Base-by-base conservation (phyloP, 2,888 invertebrate species). In the Sepioteuthis lessoniana region DNA sequence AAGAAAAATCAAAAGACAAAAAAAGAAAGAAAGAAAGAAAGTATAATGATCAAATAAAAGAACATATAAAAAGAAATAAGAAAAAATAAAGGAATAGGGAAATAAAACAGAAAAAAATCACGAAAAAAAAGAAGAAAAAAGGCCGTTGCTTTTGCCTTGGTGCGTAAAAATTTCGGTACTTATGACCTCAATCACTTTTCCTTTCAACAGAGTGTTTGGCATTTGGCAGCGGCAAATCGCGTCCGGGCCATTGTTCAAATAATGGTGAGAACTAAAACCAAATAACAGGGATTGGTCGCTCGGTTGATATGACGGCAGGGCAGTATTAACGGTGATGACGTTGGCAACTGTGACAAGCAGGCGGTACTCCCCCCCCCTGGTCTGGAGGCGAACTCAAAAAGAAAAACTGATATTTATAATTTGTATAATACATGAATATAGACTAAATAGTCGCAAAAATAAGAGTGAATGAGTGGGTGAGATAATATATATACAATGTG, bases 211-310 rank as follows among this genome's bases (percentile, higher is more conserved):
- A 76, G n/a, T 76, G 76, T n/a, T 35, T 76, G 76, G 76, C 76
- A 76, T 76, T n/a, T 76, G 76, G n/a, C 16, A 35, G n/a, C n/a
- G n/a, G 76, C 76, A 76, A 76, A 76, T 76, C 76, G 16, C 16
- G 76, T 76, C 76, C 76, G 76, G 76, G 76, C 76, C 76, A 76
- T 76, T 76, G 76, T 76, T 76, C 76, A n/a, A 76, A 76, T 76
- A 76, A 76, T 76, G 76, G 76, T 76, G 76, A n/a, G 76, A 76
- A 76, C 76, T 76, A n/a, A 35, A 76, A 76, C 76, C 76, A 35
- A 76, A 76, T n/a, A 76, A 76, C 35, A 1, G 35, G 76, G 76
- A 76, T 76, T 35, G 76, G 76, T 76, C 76, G 35, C 76, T 1
- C 4, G 76, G 76, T 76, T 76, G 76, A 35, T 10, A 13, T 35